phyloP scores from a whole-genome alignment of 2,888 invertebrate species.

The Mimas tiliae region DNA sequence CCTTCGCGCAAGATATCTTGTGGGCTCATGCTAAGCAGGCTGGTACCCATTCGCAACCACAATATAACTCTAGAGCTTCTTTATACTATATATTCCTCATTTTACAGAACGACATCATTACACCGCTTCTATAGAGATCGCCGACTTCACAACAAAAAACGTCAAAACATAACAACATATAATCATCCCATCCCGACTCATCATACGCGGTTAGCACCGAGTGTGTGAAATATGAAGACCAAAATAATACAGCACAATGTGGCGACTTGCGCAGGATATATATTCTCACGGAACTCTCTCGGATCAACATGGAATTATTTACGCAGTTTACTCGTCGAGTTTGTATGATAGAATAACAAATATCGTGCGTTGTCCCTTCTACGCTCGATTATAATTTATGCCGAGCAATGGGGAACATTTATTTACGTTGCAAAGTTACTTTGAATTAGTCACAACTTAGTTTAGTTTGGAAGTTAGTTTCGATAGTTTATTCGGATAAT shows the following conservation, averaged over 20 bases:
- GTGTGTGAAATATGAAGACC: constrained; percentile 57
- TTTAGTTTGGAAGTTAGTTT: not conserved
- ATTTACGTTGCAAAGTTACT: not conserved
- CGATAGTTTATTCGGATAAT: not conserved
- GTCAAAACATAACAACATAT: constrained; percentile 15
- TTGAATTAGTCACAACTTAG: not conserved
- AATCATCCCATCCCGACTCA: constrained; percentile 3
- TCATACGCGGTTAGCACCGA: constrained; percentile 34
- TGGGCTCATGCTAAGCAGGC: no score
- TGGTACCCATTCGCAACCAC: not conserved
- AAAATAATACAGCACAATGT: constrained; percentile 65
- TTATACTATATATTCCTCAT: not conserved
- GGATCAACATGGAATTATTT: constrained; percentile 59
- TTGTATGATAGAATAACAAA: constrained; percentile 57
- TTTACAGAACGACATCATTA: not conserved
- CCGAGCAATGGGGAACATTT: constrained; percentile 7
- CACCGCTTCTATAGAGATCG: not conserved
- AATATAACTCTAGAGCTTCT: no score
- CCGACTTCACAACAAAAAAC: constrained; percentile 13
- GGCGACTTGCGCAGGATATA: constrained; percentile 56
- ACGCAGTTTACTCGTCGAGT: constrained; percentile 54
- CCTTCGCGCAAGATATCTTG: no score
- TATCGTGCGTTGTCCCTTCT: constrained; percentile 33
- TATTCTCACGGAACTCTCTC: constrained; percentile 69
- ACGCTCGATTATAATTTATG: constrained; percentile 25